Conservation (phyloP, 1,140 invertebrate genomes). For the Ruditapes philippinarum region DNA sequence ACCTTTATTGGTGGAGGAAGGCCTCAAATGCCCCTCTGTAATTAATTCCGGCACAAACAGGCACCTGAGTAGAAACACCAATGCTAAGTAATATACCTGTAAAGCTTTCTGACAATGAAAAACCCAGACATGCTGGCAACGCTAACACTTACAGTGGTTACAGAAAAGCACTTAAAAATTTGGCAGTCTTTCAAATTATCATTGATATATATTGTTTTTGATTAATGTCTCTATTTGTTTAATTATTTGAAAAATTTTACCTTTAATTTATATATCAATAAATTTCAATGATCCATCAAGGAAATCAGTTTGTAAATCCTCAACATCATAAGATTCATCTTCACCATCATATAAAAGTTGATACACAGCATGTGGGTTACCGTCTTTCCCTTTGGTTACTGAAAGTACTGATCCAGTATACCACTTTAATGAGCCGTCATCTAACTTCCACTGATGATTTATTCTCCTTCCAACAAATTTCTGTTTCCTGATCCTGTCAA, state of each 20-base stretch:
- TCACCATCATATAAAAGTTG: conserved; percentile 13
- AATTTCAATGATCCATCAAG: not conserved
- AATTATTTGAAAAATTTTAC: not conserved
- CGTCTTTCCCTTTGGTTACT: not conserved
- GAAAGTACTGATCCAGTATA: conserved; percentile 27
- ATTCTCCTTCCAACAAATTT: conserved; percentile 35
- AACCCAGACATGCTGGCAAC: too few relatives aligned
- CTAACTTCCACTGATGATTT: conserved; percentile 11
- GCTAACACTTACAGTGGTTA: too few relatives aligned
- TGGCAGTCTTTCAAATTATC: too few relatives aligned
- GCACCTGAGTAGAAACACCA: too few relatives aligned
- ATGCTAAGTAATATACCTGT: too few relatives aligned
- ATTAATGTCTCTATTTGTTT: too few relatives aligned
- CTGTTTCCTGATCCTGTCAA: not conserved
- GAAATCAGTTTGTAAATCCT: not conserved
- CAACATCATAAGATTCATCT: conserved; percentile 26
- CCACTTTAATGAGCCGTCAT: not conserved
- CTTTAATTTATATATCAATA: conserved; percentile 11
- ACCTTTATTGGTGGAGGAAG: too few relatives aligned
- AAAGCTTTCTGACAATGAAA: too few relatives aligned
- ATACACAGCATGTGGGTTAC: conserved; percentile 14
- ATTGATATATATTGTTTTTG: too few relatives aligned
- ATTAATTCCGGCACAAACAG: too few relatives aligned
- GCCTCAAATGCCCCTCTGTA: too few relatives aligned
- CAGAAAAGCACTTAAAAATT: too few relatives aligned